phyloP scores from a whole-genome alignment of 2,797 vertebrate species.

The Holocentrus rufus region DNA sequence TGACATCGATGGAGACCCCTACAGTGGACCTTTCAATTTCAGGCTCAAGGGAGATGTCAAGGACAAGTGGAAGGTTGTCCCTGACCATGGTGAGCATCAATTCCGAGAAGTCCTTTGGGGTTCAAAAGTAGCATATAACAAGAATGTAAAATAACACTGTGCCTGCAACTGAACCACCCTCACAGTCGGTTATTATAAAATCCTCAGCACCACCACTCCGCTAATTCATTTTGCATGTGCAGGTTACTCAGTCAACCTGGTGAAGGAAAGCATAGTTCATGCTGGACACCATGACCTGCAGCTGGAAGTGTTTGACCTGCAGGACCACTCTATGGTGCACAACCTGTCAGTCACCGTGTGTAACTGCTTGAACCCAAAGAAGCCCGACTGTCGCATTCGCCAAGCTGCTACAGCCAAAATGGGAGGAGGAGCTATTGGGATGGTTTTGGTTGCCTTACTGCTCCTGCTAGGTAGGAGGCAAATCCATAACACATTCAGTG shows the following conservation, averaged over 20 bases:
- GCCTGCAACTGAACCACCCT: neutral
- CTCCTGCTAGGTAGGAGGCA: slow-evolving; percentile 70
- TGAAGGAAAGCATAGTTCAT: slow-evolving; percentile 61
- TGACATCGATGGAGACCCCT: slow-evolving; percentile 68
- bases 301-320: slow-evolving; percentile 74
- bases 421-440: slow-evolving; percentile 25
- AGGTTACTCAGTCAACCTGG: slow-evolving; percentile 70
- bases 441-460: slow-evolving; percentile 48
- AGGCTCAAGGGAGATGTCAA: slow-evolving; percentile 68
- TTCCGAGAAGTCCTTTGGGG: neutral
- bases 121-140: neutral
- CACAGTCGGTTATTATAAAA: neutral
- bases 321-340: slow-evolving; percentile 54
- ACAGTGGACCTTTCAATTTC: slow-evolving; percentile 75
- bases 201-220: neutral
- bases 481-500: neutral
- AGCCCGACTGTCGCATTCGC: slow-evolving; percentile 42
- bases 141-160: neutral
- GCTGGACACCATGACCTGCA: slow-evolving; percentile 60
- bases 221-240: slow-evolving; percentile 10
- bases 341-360: slow-evolving; percentile 78
- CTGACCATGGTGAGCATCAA: slow-evolving; percentile 61
- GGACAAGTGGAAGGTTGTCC: slow-evolving; percentile 72
- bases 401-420: neutral
- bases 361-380: slow-evolving; percentile 46